Percentiles rank a stretch among this genome's conserved stretches.
phyloP scores from a whole-genome alignment of 2,797 vertebrate genomes.

The Mycteria americana region DNA sequence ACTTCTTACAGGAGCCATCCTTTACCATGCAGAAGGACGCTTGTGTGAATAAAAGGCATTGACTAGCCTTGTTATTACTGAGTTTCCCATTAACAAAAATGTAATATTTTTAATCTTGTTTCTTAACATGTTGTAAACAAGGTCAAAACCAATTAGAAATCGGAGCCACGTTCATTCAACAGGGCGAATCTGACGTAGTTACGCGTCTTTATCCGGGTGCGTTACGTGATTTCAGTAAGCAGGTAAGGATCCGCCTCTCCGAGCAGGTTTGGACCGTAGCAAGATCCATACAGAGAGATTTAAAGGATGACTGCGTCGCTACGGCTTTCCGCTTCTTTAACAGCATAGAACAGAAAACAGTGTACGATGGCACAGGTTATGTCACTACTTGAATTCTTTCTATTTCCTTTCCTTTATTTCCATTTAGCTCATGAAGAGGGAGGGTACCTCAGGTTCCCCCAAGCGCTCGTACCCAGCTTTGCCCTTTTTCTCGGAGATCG shows the following conservation, averaged over 20 bases:
- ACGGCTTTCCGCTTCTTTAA: neutral
- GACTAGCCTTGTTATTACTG: neutral
- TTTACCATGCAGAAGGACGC: neutral
- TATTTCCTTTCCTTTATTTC: neutral
- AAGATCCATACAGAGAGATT: neutral
- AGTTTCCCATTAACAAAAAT: neutral
- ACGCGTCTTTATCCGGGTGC: neutral
- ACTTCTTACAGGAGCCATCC: neutral
- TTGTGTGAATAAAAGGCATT: neutral
- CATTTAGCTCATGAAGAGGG: neutral
- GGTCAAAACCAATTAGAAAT: neutral
- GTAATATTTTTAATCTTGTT: neutral
- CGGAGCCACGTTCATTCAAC: neutral
- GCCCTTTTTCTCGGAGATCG: neutral
- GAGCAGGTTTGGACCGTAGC: neutral
- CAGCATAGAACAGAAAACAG: neutral
- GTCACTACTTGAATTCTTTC: neutral
- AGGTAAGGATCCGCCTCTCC: neutral
- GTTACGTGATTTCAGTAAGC: rapidly evolving
- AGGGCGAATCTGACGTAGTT: neutral
- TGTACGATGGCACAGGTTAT: neutral
- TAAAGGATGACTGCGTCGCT: neutral
- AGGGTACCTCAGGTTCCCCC: neutral
- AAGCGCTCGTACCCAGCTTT: neutral
- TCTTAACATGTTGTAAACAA: neutral